Conservation (phyloP, 2,888 invertebrate species). For the Eilema caniola region DNA sequence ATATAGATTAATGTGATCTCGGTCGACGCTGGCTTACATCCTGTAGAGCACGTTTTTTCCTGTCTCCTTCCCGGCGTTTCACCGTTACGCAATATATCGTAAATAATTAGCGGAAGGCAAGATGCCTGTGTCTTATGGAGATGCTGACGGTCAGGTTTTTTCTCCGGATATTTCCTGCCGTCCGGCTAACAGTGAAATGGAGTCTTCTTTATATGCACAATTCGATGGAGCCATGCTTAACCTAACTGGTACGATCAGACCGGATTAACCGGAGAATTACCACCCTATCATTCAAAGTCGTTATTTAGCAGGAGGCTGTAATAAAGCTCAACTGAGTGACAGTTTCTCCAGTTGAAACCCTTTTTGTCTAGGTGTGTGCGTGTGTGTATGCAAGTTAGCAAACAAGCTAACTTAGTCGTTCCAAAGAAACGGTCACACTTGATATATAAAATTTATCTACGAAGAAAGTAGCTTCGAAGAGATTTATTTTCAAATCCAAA, state of each 20-base stretch:
- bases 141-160: conserved; percentile 81
- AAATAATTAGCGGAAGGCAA: conserved; percentile 87
- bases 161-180: conserved; percentile 76
- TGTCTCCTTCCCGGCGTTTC: conserved; percentile 85
- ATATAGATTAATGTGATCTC: conserved; percentile 59
- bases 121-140: conserved; percentile 86
- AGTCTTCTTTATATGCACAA: conserved; percentile 60
- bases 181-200: conserved; percentile 69
- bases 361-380: background rate
- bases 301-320: background rate
- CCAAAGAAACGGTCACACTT: background rate
- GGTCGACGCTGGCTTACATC: conserved; percentile 73
- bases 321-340: background rate
- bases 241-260: background rate
- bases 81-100: conserved; percentile 87
- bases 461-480: conserved; percentile 47
- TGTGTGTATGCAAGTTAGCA: too few species aligned
- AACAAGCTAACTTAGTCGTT: background rate
- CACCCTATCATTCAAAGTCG: background rate
- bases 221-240: background rate
- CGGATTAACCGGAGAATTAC: background rate
- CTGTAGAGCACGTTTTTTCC: conserved; percentile 83
- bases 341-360: background rate
- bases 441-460: conserved; percentile 21
- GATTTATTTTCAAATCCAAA: conserved; percentile 29